Evolutionary conservation across 2,888 invertebrate genomes (phyloP).

Genomic region (Pachydiplax longipennis): DNA sequence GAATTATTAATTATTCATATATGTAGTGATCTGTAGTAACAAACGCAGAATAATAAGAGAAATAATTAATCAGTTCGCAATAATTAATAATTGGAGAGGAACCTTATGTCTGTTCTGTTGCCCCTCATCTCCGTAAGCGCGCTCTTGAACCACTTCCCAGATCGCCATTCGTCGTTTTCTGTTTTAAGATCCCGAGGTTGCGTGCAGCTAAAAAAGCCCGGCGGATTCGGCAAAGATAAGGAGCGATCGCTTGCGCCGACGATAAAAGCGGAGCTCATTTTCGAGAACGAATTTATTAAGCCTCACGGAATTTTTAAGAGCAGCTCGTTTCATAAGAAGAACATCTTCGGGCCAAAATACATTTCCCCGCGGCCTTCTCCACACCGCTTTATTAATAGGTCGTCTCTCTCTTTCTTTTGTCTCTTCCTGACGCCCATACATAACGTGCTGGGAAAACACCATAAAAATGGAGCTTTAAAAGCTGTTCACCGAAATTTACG

Average conservation of each 20-base stretch:
- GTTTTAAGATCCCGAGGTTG: neutral
- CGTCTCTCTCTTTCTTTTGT: neutral
- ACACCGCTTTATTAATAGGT: neutral
- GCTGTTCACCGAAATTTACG: neutral
- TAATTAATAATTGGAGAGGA: too few relatives aligned
- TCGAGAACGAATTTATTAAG: slow-evolving; percentile 18
- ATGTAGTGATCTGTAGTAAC: too few relatives aligned
- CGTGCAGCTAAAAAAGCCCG: neutral
- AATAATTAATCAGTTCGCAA: too few relatives aligned
- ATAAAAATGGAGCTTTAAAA: neutral
- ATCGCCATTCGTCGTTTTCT: neutral
- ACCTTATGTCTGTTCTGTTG: too few relatives aligned
- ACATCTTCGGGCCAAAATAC: slow-evolving; percentile 9
- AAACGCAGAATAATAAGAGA: too few relatives aligned
- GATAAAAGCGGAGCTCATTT: neutral
- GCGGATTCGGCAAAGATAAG: neutral
- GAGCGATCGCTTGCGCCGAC: slow-evolving; percentile 5
- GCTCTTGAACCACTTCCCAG: too few relatives aligned
- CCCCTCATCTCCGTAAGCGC: too few relatives aligned
- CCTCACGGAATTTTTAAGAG: neutral
- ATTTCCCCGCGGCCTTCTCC: neutral
- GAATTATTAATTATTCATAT: too few relatives aligned
- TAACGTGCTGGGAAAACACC: neutral
- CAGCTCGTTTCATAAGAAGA: neutral
- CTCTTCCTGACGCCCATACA: neutral